phyloP scores from a whole-genome alignment of 1,140 invertebrate species.

The Hyles euphorbiae region DNA sequence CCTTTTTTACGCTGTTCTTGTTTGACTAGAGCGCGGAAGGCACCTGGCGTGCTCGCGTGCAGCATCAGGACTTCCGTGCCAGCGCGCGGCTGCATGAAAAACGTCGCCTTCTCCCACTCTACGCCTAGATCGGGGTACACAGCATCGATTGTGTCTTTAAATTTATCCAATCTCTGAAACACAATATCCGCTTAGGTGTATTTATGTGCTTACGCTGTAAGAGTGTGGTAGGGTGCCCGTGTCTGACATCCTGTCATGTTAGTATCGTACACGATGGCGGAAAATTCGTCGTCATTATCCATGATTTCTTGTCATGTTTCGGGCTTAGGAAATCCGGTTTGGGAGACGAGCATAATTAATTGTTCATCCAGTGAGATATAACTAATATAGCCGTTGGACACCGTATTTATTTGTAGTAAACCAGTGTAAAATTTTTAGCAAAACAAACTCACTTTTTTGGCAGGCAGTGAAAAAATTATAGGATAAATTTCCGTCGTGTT shows the following conservation, averaged over 20 bases:
- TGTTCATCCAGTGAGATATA: no score
- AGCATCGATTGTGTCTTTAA: constrained; percentile 35
- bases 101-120: constrained; percentile 39
- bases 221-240: no score
- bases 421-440: no score
- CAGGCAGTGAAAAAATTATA: constrained; percentile 47
- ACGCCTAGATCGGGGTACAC: constrained; percentile 28
- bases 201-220: no score
- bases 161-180: constrained; percentile 35
- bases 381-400: no score
- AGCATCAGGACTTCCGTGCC: constrained; percentile 43
- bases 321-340: no score
- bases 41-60: constrained; percentile 35
- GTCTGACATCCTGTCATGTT: no score
- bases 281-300: no score
- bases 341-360: no score
- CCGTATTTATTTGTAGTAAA: no score
- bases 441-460: constrained; percentile 36
- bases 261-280: no score
- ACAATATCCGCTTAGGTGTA: background rate
- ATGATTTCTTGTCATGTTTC: no score
- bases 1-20: constrained; percentile 44
- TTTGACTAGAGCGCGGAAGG: constrained; percentile 48
- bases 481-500: constrained; percentile 46
- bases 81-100: constrained; percentile 48